Base-by-base conservation (phyloP, 2,113 vertebrate genomes). In the Butorides virescens region DNA sequence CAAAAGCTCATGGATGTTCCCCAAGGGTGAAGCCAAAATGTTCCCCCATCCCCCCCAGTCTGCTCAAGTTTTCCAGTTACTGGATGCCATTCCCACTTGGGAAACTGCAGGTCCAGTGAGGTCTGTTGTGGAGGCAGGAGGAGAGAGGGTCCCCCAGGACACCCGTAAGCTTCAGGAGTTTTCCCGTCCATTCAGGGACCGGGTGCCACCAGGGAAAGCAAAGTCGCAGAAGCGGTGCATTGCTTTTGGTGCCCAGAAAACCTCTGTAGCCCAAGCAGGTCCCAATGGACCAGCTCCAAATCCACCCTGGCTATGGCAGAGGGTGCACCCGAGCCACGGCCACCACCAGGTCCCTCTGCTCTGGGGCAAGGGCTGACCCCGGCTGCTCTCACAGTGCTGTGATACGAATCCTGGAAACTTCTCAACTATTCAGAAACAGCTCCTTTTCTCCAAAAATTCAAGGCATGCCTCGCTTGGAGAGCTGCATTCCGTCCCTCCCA, bases 341-440 rank as follows among this genome's bases (percentile, higher is more conserved):
- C 27, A 34, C 25, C 70, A 18, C 44, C 10, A 25, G 11, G 32
- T 49, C n/a, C 53, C 86, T 88, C 42, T 53, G 22, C 50, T 73
- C 42, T 34, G 11, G 27, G 58, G 13, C 85, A 26, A 30, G 32
- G n/a, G 22, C 66, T 79, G 73, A 17, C 0, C 0, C n/a, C 34
- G 62, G 7, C 44, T 50, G 14, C n/a, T 90, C 67, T 67, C 26
- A 7, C 3, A 59, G 34, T 27, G 7, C 50, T 73, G 36, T 42
- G 79, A 84, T 77, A 61, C 2, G 29, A 86, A 77, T n/a, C 47
- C 72, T 91, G 88, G 76, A 86, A 92, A 65, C 3, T 22, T 59
- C 86, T 75, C 72, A 94, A 34, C 47, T 88, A 61, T 92, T 93
- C 71, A 86, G 72, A 91, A 95, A 77, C 8, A 46, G 68, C 26